These are phyloP conservation scores for Rattus rattus DNA, from an alignment of 2,113 vertebrate species.

Conservation along the genomic window DNA sequence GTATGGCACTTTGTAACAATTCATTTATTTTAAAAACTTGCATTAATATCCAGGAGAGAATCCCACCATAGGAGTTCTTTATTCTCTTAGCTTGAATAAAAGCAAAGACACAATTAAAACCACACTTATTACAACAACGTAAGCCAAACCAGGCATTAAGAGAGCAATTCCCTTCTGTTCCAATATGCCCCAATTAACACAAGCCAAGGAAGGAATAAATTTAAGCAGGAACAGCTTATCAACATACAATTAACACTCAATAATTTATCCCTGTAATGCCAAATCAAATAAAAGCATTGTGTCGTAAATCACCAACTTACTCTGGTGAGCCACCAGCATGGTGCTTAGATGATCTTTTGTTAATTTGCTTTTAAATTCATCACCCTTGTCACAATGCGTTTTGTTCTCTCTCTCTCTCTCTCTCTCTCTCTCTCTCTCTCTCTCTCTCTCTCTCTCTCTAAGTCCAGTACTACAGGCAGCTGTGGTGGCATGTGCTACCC, in stretches of 20 bases:
- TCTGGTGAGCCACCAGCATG: constrained; percentile 62
- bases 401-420: not conserved
- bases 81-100: constrained; percentile 7
- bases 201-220: constrained; percentile 78
- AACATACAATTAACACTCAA: constrained; percentile 75
- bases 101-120: constrained; percentile 58
- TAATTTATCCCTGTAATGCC: constrained; percentile 74
- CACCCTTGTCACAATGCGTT: constrained; percentile 53
- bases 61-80: not conserved
- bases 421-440: not conserved
- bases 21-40: constrained; percentile 36
- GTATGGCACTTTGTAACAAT: constrained; percentile 50
- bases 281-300: constrained; percentile 77
- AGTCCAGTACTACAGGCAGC: constrained; percentile 26
- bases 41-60: not conserved
- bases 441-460: not conserved
- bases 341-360: constrained; percentile 51
- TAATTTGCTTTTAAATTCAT: constrained; percentile 71
- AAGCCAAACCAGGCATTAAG: constrained; percentile 67
- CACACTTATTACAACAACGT: constrained; percentile 35
- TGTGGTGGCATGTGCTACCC: constrained; percentile 16
- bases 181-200: constrained; percentile 70
- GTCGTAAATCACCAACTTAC: constrained; percentile 78
- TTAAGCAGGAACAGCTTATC: constrained; percentile 74
- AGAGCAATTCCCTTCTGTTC: constrained; percentile 66